These are phyloP conservation scores for Cotesia congregata DNA, from an alignment of 2,888 invertebrate genomes.

Conservation along the genomic window DNA sequence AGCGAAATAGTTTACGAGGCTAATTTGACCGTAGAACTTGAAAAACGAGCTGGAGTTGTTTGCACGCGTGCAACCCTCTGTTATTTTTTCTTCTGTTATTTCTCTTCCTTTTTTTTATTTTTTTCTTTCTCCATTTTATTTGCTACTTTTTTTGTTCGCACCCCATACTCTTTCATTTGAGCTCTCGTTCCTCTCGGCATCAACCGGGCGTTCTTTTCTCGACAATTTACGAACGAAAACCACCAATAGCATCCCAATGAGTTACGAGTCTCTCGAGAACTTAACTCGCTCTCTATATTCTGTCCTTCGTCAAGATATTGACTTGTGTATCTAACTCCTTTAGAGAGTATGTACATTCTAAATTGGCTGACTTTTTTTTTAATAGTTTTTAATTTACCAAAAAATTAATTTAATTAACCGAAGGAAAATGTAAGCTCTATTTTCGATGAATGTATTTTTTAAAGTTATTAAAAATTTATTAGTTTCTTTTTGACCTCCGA, in stretches of 20 bases:
- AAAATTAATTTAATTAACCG: too few relatives aligned
- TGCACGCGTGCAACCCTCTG: conserved; percentile 16
- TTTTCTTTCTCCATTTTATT: neutral
- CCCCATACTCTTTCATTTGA: conserved; percentile 1
- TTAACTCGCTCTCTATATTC: conserved; percentile 4
- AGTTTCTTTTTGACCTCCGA: neutral
- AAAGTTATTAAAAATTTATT: neutral
- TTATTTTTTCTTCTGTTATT: conserved; percentile 9
- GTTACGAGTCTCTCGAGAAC: neutral
- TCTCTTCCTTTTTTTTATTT: neutral
- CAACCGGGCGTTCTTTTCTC: neutral
- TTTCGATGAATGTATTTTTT: neutral
- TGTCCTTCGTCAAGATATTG: conserved; percentile 8
- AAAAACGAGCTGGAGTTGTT: conserved; percentile 49
- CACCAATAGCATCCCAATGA: conserved; percentile 17
- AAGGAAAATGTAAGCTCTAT: neutral
- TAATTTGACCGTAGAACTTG: conserved; percentile 53
- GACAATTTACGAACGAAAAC: conserved; percentile 15
- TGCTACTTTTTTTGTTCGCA: conserved; percentile 6
- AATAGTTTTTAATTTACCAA: neutral
- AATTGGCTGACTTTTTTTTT: neutral
- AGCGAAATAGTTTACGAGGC: conserved; percentile 52
- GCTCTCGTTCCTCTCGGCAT: conserved; percentile 12
- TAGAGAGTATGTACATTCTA: neutral
- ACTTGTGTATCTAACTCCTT: neutral